These are phyloP conservation scores for Thripadectes ignobilis DNA, from an alignment of 2,797 vertebrate species.

Conservation along the genomic window DNA sequence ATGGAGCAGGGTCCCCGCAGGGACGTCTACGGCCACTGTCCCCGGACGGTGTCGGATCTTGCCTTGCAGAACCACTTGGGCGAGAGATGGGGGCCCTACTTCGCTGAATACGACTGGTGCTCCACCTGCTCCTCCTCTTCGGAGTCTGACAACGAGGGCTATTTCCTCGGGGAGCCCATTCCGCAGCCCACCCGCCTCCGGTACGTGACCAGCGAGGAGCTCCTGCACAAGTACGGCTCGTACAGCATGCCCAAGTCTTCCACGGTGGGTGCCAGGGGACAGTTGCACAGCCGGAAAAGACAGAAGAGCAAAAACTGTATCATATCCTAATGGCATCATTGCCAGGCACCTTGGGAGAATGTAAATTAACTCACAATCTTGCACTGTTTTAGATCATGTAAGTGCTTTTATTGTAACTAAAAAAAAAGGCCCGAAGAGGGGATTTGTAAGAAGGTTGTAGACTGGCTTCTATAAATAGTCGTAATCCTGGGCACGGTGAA, in stretches of 20 bases:
- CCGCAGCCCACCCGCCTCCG: constrained; percentile 91
- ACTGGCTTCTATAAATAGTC: constrained; percentile 68
- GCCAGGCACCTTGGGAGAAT: constrained; percentile 73
- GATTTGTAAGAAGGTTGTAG: constrained; percentile 55
- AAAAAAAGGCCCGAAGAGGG: constrained; percentile 23
- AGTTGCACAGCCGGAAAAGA: constrained; percentile 91
- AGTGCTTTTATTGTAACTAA: constrained; percentile 72
- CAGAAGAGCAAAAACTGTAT: constrained; percentile 99
- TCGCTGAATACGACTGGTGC: constrained; percentile 94
- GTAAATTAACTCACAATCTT: constrained; percentile 77
- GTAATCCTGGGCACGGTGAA: constrained; percentile 74
- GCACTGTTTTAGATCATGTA: constrained; percentile 74
- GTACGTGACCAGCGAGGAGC: constrained; percentile 93
- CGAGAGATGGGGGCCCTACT: constrained; percentile 86
- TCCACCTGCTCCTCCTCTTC: constrained; percentile 98
- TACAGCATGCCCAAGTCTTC: constrained; percentile 82
- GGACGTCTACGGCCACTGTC: constrained; percentile 89
- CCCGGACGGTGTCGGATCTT: constrained; percentile 94
- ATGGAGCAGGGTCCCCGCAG: constrained; percentile 82
- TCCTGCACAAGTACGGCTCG: constrained; percentile 91
- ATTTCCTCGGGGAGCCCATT: constrained; percentile 96
- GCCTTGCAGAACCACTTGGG: constrained; percentile 92
- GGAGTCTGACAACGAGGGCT: constrained; percentile 97
- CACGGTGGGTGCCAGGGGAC: constrained; percentile 82
- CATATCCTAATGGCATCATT: constrained; percentile 85